A percentile compares a stretch with the other conserved stretches of the same genome.
Conservation (phyloP, 2,797 vertebrate species). For the Phataginus tricuspis region DNA sequence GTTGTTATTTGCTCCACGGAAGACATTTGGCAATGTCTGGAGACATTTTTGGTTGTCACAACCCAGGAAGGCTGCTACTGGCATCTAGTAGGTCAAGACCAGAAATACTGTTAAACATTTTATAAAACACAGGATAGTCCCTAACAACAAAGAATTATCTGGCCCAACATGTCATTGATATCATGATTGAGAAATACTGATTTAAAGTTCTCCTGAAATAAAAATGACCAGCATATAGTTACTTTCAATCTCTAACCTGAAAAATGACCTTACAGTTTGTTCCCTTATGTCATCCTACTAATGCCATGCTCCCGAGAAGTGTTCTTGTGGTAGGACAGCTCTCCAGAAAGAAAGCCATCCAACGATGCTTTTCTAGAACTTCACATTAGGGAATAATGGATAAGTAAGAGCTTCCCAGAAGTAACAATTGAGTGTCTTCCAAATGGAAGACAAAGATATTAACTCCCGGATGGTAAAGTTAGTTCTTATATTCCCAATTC, state of each 20-base stretch:
- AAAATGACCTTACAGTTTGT: not conserved
- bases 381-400: not conserved
- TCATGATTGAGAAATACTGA: not conserved
- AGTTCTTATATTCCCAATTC: not conserved
- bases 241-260: not conserved
- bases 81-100: not conserved
- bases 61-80: not conserved
- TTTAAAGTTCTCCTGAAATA: slow-evolving; percentile 20
- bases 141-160: not conserved
- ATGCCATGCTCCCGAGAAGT: not conserved
- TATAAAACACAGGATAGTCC: not conserved
- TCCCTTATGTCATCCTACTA: not conserved
- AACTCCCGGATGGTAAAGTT: not conserved
- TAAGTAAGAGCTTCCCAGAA: not conserved
- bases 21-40: not conserved
- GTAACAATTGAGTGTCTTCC: not conserved
- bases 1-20: not conserved
- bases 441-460: not conserved
- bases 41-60: not conserved
- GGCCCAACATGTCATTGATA: not conserved
- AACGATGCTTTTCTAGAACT: not conserved
- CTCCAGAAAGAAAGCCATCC: not conserved
- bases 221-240: not conserved
- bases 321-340: not conserved
- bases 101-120: not conserved